A percentile compares a stretch with the other conserved stretches of the same genome.
Evolutionary conservation across 2,797 vertebrate species (phyloP).

Genomic region (Margarornis squamiger): DNA sequence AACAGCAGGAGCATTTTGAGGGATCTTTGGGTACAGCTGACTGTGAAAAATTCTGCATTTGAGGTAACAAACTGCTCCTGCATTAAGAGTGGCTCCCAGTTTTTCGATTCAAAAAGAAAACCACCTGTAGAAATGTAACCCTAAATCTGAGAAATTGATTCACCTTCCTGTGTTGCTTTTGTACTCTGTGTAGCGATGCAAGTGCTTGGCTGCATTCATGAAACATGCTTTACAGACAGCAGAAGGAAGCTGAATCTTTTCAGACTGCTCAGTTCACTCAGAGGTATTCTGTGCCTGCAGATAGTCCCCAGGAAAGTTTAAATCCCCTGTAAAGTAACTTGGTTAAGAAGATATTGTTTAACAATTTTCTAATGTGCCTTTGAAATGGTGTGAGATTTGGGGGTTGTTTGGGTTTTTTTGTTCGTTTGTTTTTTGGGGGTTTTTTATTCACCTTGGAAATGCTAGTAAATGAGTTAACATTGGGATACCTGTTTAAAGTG

Average conservation of each 20-base stretch:
- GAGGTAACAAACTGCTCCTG: neutral
- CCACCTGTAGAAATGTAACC: neutral
- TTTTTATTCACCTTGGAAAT: conserved; percentile 9
- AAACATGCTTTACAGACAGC: neutral
- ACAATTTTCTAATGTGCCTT: conserved; percentile 9
- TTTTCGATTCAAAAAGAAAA: neutral
- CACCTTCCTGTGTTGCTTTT: neutral
- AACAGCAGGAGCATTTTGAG: neutral
- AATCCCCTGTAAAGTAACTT: neutral
- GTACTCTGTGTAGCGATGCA: neutral
- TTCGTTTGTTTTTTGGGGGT: neutral
- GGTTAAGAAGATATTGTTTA: neutral
- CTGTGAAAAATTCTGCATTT: neutral
- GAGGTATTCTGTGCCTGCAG: neutral
- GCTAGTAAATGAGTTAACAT: neutral
- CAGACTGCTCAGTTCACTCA: neutral
- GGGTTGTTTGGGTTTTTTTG: neutral
- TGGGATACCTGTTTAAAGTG: neutral
- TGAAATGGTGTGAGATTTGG: neutral
- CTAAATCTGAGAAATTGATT: neutral
- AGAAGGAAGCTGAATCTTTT: neutral
- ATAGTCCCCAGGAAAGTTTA: neutral
- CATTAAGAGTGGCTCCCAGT: neutral
- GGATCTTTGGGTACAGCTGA: neutral
- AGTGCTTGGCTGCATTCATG: rapidly evolving